Conservation (phyloP, 2,888 invertebrate species). For the Mechanitis messenoides region DNA sequence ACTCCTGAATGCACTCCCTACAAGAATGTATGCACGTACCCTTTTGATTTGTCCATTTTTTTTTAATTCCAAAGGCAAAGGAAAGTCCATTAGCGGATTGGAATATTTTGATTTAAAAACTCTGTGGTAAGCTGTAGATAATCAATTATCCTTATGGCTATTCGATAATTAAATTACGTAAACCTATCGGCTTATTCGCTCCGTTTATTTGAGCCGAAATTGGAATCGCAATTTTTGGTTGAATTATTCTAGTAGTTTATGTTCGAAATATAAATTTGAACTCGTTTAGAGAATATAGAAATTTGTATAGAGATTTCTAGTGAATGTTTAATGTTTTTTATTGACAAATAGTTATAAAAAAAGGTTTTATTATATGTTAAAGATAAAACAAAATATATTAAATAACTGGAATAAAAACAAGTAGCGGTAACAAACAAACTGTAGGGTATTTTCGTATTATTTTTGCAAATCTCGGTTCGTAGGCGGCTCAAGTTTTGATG, state of each 20-base stretch:
- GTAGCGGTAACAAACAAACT: too few species aligned
- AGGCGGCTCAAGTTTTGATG: too few species aligned
- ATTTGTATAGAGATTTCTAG: too few species aligned
- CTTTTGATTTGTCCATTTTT: slow-evolving; percentile 45
- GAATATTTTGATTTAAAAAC: slow-evolving; percentile 43
- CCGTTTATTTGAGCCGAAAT: slow-evolving; percentile 17
- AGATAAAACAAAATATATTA: too few species aligned
- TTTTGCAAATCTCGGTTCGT: too few species aligned
- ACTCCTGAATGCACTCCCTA: slow-evolving; percentile 70
- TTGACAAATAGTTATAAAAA: too few species aligned
- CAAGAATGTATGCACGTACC: slow-evolving; percentile 72
- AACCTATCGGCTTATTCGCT: slow-evolving; percentile 26
- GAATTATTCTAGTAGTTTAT: background rate
- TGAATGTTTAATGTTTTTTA: too few species aligned
- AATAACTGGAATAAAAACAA: too few species aligned
- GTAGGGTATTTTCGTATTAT: too few species aligned
- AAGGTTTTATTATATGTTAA: too few species aligned
- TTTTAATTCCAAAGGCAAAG: slow-evolving; percentile 56
- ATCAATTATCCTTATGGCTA: slow-evolving; percentile 32
- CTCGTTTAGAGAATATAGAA: background rate
- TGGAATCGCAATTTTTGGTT: slow-evolving; percentile 6
- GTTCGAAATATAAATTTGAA: background rate
- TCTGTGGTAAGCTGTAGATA: slow-evolving; percentile 23
- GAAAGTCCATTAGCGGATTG: slow-evolving; percentile 65
- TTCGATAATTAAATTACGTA: slow-evolving; percentile 30